These are phyloP conservation scores for Dendrophyllia cribrosa DNA, from an alignment of 64 coral and sea anemone genomes.

Conservation along the genomic window DNA sequence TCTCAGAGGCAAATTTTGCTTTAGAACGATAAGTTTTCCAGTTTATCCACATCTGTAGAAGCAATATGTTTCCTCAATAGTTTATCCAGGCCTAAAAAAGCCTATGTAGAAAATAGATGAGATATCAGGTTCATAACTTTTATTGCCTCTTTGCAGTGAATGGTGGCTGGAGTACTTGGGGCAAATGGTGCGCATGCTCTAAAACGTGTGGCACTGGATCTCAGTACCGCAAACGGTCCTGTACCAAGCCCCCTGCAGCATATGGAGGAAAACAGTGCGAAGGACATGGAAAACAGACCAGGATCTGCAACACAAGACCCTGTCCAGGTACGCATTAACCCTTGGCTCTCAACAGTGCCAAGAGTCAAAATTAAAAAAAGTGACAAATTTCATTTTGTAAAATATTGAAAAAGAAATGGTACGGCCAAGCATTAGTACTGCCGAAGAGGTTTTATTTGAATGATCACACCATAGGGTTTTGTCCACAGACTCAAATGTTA, in stretches of 20 bases:
- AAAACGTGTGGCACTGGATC: conserved; percentile 51
- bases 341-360: neutral
- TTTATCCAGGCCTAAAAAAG: neutral
- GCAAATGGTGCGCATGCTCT: conserved; percentile 42
- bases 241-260: conserved; percentile 42
- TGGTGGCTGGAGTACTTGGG: conserved; percentile 63
- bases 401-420: too few species aligned
- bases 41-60: too few species aligned
- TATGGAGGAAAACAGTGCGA: conserved; percentile 24
- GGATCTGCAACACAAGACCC: neutral
- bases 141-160: neutral
- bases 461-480: too few species aligned
- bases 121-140: neutral
- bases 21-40: too few species aligned
- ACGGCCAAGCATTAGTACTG: too few species aligned
- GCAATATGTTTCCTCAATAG: too few species aligned
- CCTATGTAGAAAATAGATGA: too few species aligned
- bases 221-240: conserved; percentile 40
- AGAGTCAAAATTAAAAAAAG: too few species aligned
- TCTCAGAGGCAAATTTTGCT: too few species aligned
- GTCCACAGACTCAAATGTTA: too few species aligned
- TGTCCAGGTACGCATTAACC: conserved; percentile 24
- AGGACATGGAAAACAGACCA: conserved; percentile 22
- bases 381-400: too few species aligned
- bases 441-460: too few species aligned